Base-by-base conservation (phyloP, 1,140 invertebrate genomes). In the Archivesica marissinica region DNA sequence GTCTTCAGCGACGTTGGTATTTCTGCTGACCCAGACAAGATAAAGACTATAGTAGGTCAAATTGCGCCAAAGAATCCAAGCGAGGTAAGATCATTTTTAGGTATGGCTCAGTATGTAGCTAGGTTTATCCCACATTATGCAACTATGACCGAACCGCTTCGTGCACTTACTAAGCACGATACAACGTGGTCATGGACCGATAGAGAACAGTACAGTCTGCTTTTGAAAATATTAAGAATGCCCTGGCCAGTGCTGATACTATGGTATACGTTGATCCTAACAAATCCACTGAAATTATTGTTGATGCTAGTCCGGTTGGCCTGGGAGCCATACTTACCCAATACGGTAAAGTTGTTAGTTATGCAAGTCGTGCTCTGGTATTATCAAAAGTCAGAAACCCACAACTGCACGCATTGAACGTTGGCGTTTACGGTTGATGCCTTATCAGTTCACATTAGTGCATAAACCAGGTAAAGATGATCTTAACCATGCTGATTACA, bases 271-370 rank as follows among this genome's bases (percentile, higher is more conserved):
- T 88, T 74, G 50, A 89, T 54, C 83, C 72, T 0, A 52, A 66
- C 2, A 72, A 72, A 25, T 25, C 38, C 23, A 87, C 87, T 1
- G 54, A 76, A 15, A 23, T 89, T 17, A 13, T 78, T 35, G 92
- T 93, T 9, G 94, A 82, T 72, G 79, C 66, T 20, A 56, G 47
- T 91, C 70, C 94, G 93, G 25, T 91, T 93, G n/a, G 93, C 89
- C 15, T 81, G 94, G 61, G 93, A 91, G n/a, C 92, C 89, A 13
- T 92, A 94, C 6, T 77, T 94, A 30, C 50, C 90, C 66, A 81
- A 25, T 47, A 72, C 38, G 64, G 64, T 4, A 81, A 68, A 38
- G 66, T 81, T 70, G 35, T 81, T 2, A 25, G 44, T 39, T 81
- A 81, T 54, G 79, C 61, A 11, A 81, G 79, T 50, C 44, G 79